phyloP scores from a whole-genome alignment of 2,888 invertebrate species.

The Acrobasis suavella region DNA sequence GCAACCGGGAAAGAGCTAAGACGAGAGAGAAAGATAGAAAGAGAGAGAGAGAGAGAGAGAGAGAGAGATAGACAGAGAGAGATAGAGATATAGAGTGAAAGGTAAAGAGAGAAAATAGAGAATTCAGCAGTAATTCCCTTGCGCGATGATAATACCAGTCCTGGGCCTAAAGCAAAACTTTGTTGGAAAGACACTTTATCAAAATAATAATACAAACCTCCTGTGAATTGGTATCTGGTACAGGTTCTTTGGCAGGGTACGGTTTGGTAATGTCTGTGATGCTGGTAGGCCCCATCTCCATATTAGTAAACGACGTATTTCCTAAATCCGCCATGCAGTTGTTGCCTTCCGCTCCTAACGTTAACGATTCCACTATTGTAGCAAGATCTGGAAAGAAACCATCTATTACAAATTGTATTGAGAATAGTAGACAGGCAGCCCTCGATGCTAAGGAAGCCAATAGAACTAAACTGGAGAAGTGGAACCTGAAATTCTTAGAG shows the following conservation, averaged over 20 bases:
- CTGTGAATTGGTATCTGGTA: constrained; percentile 62
- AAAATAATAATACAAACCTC: constrained; percentile 51
- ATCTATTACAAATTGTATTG: neutral
- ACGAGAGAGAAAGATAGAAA: no score
- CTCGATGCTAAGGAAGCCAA: no score
- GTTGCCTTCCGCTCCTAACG: constrained; percentile 85
- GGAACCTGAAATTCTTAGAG: no score
- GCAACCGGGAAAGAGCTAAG: no score
- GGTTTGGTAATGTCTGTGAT: constrained; percentile 80
- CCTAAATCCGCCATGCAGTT: constrained; percentile 79
- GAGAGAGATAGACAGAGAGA: no score
- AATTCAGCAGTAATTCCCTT: no score
- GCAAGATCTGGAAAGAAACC: constrained; percentile 84
- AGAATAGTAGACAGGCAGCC: no score
- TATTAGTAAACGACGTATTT: constrained; percentile 74
- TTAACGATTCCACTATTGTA: constrained; percentile 92
- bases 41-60: no score
- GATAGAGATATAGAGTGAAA: no score
- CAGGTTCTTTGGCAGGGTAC: constrained; percentile 76
- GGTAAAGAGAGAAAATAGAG: no score
- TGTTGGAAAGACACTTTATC: neutral
- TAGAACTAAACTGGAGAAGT: no score
- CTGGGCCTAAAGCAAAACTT: neutral
- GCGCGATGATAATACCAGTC: no score
- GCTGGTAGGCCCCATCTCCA: constrained; percentile 80